Evolutionary conservation across 2,797 vertebrate species (phyloP).

Genomic region (Sebastes trivittatus): DNA sequence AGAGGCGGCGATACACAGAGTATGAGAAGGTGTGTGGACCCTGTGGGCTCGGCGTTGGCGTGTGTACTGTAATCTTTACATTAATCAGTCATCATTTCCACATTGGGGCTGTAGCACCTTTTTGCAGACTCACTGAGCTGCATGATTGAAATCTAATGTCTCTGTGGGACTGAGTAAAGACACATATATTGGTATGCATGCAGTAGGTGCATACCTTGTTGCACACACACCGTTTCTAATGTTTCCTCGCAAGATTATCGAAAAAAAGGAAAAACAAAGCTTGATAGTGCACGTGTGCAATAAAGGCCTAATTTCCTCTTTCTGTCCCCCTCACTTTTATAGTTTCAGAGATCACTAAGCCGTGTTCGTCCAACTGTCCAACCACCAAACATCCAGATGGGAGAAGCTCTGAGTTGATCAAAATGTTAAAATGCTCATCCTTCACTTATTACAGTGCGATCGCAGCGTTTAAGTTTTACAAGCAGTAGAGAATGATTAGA

Average conservation of each 20-base stretch:
- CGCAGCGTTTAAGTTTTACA: background rate
- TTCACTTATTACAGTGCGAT: background rate
- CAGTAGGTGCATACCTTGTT: background rate
- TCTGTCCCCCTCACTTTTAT: background rate
- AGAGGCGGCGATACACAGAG: background rate
- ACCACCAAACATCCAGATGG: background rate
- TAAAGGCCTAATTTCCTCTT: background rate
- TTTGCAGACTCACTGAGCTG: conserved; percentile 49
- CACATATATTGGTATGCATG: background rate
- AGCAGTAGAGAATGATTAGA: background rate
- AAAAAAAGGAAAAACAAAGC: background rate
- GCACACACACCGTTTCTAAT: background rate
- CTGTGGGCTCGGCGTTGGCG: conserved; percentile 22
- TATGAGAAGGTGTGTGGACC: background rate
- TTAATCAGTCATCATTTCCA: conserved; percentile 63
- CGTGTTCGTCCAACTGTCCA: background rate
- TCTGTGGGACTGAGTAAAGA: conserved; percentile 8
- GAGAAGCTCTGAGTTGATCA: background rate
- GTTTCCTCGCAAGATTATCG: background rate
- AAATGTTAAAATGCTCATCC: background rate
- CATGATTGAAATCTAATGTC: conserved; percentile 50
- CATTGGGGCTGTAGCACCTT: conserved; percentile 6
- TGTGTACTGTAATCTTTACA: conserved; percentile 46
- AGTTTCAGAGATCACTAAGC: background rate
- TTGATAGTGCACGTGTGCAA: background rate